Evolutionary conservation across 30 jellyfish, hydroid and myxozoan species (phyloP).

Genomic region (Phacellophora camtschatica): DNA sequence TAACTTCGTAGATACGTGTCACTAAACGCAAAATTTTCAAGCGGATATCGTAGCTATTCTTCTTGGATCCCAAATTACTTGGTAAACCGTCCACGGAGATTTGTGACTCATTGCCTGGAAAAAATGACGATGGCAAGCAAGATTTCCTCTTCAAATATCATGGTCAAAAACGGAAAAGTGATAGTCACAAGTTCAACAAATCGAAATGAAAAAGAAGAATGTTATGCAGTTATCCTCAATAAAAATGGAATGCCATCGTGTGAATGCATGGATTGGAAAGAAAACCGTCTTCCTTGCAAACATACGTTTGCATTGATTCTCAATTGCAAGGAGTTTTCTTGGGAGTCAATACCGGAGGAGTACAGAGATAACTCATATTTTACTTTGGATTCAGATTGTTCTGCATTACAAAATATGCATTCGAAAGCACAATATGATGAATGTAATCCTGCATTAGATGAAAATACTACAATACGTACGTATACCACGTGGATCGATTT

Average conservation of each 20-base stretch:
- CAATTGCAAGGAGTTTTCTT: not conserved
- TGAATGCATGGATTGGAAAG: conserved; percentile 12
- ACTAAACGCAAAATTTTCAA: not conserved
- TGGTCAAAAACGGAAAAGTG: not conserved
- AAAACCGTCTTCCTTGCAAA: not conserved
- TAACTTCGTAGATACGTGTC: not conserved
- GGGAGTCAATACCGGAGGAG: conserved; percentile 29
- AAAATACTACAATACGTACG: too few relatives aligned
- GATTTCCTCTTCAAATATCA: not conserved
- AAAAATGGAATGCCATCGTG: conserved; percentile 23
- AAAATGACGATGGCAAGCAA: conserved; percentile 5
- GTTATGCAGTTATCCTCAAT: not conserved
- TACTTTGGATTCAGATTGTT: conserved; percentile 17
- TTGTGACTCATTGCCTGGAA: conserved; percentile 14
- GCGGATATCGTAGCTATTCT: not conserved
- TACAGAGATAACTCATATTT: not conserved
- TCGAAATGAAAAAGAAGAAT: not conserved
- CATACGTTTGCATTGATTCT: conserved; percentile 19
- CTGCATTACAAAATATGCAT: not conserved
- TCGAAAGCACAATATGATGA: too few relatives aligned
- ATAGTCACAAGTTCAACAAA: not conserved
- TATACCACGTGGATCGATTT: too few relatives aligned
- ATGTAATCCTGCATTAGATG: too few relatives aligned
- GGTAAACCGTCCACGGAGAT: conserved; percentile 1
- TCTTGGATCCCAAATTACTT: conserved; percentile 20